Evolutionary conservation across 2,113 vertebrate species (phyloP).

Genomic region (Phylloscopus trochilus): DNA sequence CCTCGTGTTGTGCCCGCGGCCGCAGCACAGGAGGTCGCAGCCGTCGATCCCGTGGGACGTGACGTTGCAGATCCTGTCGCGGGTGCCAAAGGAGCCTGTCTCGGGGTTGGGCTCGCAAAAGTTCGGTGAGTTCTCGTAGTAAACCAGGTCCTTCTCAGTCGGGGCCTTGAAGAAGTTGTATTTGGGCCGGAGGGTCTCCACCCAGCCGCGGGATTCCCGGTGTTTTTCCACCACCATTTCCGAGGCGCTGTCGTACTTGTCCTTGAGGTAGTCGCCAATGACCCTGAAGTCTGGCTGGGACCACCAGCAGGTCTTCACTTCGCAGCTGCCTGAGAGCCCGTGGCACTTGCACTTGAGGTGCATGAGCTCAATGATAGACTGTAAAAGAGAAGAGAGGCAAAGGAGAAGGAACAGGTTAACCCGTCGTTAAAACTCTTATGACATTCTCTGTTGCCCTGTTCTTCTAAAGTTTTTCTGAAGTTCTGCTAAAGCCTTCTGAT

Average conservation of each 20-base stretch:
- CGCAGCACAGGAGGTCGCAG: slow-evolving; percentile 82
- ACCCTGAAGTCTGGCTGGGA: slow-evolving; percentile 82
- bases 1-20: slow-evolving; percentile 79
- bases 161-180: slow-evolving; percentile 83
- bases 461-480: too few species aligned
- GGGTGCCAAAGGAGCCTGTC: slow-evolving; percentile 81
- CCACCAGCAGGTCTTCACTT: slow-evolving; percentile 87
- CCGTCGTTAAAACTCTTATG: not conserved
- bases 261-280: slow-evolving; percentile 82
- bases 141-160: slow-evolving; percentile 80
- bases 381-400: not conserved
- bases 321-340: slow-evolving; percentile 81
- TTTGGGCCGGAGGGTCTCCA: slow-evolving; percentile 80
- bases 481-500: too few species aligned
- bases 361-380: slow-evolving; percentile 82
- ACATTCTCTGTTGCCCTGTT: not conserved
- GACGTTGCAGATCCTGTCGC: slow-evolving; percentile 80
- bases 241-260: slow-evolving; percentile 83
- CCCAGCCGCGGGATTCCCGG: slow-evolving; percentile 82
- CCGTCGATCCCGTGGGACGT: slow-evolving; percentile 82
- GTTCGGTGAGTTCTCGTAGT: slow-evolving; percentile 82
- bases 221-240: slow-evolving; percentile 86
- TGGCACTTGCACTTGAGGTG: slow-evolving; percentile 85
- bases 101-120: slow-evolving; percentile 82
- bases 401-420: not conserved